phyloP scores from a whole-genome alignment of 2,888 invertebrate species.

The Iselma pallidipennis region DNA sequence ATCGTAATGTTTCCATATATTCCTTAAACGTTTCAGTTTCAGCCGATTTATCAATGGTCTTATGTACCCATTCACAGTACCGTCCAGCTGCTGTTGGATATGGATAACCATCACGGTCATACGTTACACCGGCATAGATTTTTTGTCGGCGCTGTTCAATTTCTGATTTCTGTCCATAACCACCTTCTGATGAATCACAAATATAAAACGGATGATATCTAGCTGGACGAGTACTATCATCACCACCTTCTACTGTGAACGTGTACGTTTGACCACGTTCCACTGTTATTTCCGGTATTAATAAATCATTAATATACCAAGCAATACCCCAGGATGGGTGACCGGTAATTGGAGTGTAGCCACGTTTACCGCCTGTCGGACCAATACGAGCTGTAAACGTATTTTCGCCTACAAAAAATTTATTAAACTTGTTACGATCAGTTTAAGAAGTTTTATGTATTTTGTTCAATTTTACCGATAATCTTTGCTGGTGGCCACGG shows the following conservation, averaged over 20 bases:
- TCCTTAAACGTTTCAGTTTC: constrained; percentile 76
- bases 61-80: constrained; percentile 87
- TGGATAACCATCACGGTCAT: constrained; percentile 75
- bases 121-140: constrained; percentile 81
- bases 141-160: constrained; percentile 66
- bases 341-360: constrained; percentile 81
- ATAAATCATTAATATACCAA: constrained; percentile 89
- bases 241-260: constrained; percentile 84
- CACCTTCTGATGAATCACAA: constrained; percentile 83
- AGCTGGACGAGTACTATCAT: constrained; percentile 77
- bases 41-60: constrained; percentile 72
- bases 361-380: constrained; percentile 79
- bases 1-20: constrained; percentile 73
- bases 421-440: not conserved
- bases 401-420: constrained; percentile 55
- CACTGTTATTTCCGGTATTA: constrained; percentile 88
- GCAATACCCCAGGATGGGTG: constrained; percentile 87
- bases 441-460: not conserved
- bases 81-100: constrained; percentile 82
- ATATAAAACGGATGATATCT: constrained; percentile 92
- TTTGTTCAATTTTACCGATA: constrained; percentile 49
- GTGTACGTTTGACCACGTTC: constrained; percentile 85
- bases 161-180: constrained; percentile 77
- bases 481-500: constrained; percentile 74
- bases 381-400: constrained; percentile 78